Conservation (phyloP, 2,113 vertebrate species). For the Heterochromis multidens region DNA sequence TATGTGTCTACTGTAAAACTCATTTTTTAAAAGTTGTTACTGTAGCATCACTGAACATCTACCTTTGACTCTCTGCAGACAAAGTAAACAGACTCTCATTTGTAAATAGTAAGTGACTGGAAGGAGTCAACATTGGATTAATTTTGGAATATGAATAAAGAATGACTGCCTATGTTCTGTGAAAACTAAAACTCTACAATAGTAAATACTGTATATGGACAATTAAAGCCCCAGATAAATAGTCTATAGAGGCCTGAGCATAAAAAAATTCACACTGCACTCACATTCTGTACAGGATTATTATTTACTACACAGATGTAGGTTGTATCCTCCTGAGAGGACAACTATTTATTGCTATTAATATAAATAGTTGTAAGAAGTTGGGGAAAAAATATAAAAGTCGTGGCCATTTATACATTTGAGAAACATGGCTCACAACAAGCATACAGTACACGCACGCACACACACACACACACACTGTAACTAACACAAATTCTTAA, state of each 20-base stretch:
- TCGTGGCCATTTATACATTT: neutral
- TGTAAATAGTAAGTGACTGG: slow-evolving; percentile 63
- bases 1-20: neutral
- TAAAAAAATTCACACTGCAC: neutral
- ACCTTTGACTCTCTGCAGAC: slow-evolving; percentile 23
- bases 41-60: slow-evolving; percentile 2
- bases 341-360: no score
- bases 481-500: neutral
- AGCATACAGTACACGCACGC: neutral
- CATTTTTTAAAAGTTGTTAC: neutral
- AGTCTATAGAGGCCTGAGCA: neutral
- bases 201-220: neutral
- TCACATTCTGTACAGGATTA: neutral
- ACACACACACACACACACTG: neutral
- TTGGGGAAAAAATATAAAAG: neutral
- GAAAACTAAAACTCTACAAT: neutral
- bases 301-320: slow-evolving; percentile 3
- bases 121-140: slow-evolving; percentile 28
- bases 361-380: neutral
- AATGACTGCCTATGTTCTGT: neutral
- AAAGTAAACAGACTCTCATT: slow-evolving; percentile 58
- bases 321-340: neutral
- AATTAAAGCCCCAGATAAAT: neutral
- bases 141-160: neutral
- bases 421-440: neutral